phyloP scores from a whole-genome alignment of 2,888 invertebrate genomes.

The Orchesella flavescens region DNA sequence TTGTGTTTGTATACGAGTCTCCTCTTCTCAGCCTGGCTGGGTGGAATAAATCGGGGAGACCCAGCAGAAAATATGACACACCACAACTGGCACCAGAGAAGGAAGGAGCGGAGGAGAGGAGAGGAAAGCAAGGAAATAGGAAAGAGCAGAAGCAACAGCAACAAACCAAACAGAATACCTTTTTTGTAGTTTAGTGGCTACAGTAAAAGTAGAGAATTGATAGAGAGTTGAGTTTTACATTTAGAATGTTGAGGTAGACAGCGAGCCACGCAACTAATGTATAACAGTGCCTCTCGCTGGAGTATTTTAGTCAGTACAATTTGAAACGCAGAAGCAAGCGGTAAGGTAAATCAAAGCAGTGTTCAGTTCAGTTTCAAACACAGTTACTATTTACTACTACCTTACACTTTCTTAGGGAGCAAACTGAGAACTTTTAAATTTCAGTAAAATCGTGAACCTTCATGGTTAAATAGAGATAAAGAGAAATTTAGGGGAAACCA shows the following conservation, averaged over 20 bases:
- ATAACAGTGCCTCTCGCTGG: no score
- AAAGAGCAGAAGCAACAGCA: slow-evolving; percentile 2
- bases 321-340: slow-evolving; percentile 16
- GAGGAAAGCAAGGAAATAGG: neutral
- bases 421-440: neutral
- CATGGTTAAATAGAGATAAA: no score
- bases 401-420: neutral
- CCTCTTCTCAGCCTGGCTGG: slow-evolving; percentile 1
- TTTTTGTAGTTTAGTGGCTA: neutral
- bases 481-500: no score
- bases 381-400: neutral
- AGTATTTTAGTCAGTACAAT: no score
- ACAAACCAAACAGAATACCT: neutral
- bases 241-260: no score
- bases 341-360: neutral
- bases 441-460: no score
- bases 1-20: neutral
- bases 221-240: no score
- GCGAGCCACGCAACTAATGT: no score
- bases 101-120: slow-evolving; percentile 23
- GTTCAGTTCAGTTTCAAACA: slow-evolving; percentile 1
- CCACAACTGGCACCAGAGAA: slow-evolving; percentile 34
- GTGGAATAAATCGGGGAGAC: slow-evolving; percentile 35
- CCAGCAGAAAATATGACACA: slow-evolving; percentile 49
- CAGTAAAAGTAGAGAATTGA: neutral